phyloP scores from a whole-genome alignment of 2,113 vertebrate genomes.

The Limnothrissa miodon region DNA sequence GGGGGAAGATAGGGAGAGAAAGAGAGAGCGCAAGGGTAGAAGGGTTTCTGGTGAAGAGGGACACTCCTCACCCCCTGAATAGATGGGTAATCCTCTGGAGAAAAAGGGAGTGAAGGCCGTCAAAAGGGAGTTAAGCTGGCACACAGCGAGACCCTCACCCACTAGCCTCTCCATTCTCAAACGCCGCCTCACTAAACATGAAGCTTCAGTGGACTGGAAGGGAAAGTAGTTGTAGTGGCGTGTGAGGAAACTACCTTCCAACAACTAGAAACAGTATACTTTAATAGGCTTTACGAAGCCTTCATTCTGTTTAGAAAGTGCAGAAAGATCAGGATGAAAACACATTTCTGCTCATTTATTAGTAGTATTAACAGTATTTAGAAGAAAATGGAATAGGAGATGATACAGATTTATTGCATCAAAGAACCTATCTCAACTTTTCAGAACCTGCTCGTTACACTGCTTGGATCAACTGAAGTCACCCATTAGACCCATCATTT shows the following conservation, averaged over 20 bases:
- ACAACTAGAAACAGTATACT: not conserved
- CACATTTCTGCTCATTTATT: too few relatives aligned
- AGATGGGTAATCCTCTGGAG: conserved; percentile 62
- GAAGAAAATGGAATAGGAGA: too few relatives aligned
- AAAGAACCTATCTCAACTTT: not conserved
- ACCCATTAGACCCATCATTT: too few relatives aligned
- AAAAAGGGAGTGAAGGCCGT: conserved; percentile 50
- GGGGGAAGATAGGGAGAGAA: conserved; percentile 47
- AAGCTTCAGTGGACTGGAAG: not conserved
- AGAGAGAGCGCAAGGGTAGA: conserved; percentile 40
- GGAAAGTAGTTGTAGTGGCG: not conserved
- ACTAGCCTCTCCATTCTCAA: conserved; percentile 53
- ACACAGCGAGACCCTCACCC: conserved; percentile 63
- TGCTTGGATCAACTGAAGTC: too few relatives aligned
- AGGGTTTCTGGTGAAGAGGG: conserved; percentile 59
- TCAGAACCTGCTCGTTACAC: not conserved
- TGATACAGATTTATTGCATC: too few relatives aligned
- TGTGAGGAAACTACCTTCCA: not conserved
- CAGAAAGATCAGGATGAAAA: too few relatives aligned
- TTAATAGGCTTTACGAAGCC: too few relatives aligned
- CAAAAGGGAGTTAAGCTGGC: conserved; percentile 63
- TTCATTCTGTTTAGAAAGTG: too few relatives aligned
- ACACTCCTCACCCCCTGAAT: conserved; percentile 66
- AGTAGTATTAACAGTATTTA: too few relatives aligned
- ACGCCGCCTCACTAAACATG: not conserved